Evolutionary conservation across 2,797 vertebrate species (phyloP).

Genomic region (Smutsia temminckii): DNA sequence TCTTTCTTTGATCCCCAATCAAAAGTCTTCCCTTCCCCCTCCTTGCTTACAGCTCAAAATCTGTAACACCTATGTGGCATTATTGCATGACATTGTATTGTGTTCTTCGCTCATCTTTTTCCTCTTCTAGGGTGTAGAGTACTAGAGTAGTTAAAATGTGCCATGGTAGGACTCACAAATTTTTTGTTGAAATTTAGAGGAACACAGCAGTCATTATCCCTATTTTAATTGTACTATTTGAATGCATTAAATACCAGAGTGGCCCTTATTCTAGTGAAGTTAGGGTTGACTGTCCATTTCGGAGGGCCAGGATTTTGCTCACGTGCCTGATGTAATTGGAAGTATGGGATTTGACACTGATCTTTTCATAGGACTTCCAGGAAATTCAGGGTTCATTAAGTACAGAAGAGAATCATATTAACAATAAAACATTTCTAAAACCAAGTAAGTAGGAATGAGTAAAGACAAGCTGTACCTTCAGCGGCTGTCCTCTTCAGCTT

Average conservation of each 20-base stretch:
- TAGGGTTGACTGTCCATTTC: conserved; percentile 6
- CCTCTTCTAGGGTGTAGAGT: background rate
- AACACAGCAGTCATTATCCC: background rate
- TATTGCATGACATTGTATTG: background rate
- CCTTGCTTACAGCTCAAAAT: background rate
- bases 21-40: background rate
- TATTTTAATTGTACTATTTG: background rate
- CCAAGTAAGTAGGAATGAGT: background rate
- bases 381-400: conserved; percentile 37
- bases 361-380: conserved; percentile 1
- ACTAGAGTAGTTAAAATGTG: background rate
- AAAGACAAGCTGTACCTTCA: background rate
- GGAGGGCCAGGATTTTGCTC: background rate
- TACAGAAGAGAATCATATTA: background rate
- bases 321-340: background rate
- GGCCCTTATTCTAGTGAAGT: background rate
- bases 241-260: background rate
- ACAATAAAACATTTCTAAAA: background rate
- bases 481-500: background rate
- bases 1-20: background rate
- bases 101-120: background rate
- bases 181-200: background rate
- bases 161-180: background rate
- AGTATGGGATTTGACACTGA: background rate
- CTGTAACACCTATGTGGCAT: background rate